phyloP scores from a whole-genome alignment of 2,888 invertebrate species.

The Hydrotaea cyrtoneurina region DNA sequence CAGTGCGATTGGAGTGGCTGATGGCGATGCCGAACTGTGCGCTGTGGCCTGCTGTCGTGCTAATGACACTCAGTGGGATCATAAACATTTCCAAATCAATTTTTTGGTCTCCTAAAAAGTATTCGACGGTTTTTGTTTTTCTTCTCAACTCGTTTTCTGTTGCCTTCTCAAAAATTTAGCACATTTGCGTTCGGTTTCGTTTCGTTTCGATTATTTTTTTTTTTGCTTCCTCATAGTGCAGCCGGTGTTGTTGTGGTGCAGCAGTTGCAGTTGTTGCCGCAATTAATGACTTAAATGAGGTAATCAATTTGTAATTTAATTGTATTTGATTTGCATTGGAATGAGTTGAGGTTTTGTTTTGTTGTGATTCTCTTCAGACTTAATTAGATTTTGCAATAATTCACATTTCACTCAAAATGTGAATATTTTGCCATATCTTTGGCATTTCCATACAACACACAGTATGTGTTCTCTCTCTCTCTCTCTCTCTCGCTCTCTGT shows the following conservation, averaged over 20 bases:
- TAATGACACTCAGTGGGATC: slow-evolving; percentile 55
- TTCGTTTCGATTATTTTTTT: not conserved
- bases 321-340: slow-evolving; percentile 76
- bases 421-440: slow-evolving; percentile 55
- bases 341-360: slow-evolving; percentile 47
- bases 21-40: not conserved
- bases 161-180: not conserved
- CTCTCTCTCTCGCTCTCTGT: not conserved
- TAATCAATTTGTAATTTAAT: slow-evolving; percentile 79
- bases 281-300: slow-evolving; percentile 77
- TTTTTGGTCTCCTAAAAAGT: slow-evolving; percentile 53
- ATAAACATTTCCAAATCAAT: slow-evolving; percentile 60
- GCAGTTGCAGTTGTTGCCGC: slow-evolving; percentile 41
- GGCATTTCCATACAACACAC: slow-evolving; percentile 29
- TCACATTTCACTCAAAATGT: slow-evolving; percentile 43
- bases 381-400: slow-evolving; percentile 57
- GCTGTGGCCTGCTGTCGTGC: slow-evolving; percentile 27
- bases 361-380: slow-evolving; percentile 27
- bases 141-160: not conserved
- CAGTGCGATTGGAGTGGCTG: not conserved
- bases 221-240: not conserved
- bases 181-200: not conserved
- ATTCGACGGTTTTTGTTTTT: not conserved
- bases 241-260: slow-evolving; percentile 9
- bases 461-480: not conserved